Conservation (phyloP, 2,113 vertebrate genomes). For the Corythaeola cristata region DNA sequence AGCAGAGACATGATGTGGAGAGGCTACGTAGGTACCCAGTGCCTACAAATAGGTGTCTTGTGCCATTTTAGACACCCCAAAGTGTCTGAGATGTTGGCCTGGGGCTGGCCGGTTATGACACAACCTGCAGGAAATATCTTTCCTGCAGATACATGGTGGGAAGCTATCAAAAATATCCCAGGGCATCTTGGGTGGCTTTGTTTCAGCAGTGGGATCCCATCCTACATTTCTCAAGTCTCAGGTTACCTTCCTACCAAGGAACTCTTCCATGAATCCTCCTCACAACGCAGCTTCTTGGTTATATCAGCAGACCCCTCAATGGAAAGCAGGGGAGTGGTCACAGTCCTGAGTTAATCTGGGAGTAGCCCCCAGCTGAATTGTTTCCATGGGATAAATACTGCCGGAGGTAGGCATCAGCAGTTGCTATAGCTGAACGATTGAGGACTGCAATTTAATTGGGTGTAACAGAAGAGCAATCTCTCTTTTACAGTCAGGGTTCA, state of each 20-base stretch:
- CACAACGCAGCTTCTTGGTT: background rate
- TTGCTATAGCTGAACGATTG: background rate
- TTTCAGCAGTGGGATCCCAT: background rate
- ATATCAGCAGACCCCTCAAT: background rate
- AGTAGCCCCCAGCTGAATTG: background rate
- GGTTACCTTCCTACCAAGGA: background rate
- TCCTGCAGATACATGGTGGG: background rate
- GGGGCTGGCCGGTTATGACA: background rate
- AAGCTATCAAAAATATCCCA: background rate
- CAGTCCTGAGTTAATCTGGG: background rate
- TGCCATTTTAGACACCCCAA: background rate
- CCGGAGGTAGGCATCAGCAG: background rate
- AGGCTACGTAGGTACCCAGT: background rate
- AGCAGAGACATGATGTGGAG: background rate
- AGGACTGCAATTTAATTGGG: background rate
- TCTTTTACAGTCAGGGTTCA: background rate
- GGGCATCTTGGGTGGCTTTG: background rate
- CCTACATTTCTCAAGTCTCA: background rate
- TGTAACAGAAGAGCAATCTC: background rate
- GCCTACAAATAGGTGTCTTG: background rate
- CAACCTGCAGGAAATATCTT: background rate
- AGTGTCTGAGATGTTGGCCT: fast-evolving
- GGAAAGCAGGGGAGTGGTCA: background rate
- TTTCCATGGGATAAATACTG: background rate
- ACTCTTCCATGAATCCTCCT: background rate